Percentiles rank a stretch among this genome's conserved stretches.
phyloP scores from a whole-genome alignment of 2,888 invertebrate species.

The Pseudococcus jackbeardsleyi region DNA sequence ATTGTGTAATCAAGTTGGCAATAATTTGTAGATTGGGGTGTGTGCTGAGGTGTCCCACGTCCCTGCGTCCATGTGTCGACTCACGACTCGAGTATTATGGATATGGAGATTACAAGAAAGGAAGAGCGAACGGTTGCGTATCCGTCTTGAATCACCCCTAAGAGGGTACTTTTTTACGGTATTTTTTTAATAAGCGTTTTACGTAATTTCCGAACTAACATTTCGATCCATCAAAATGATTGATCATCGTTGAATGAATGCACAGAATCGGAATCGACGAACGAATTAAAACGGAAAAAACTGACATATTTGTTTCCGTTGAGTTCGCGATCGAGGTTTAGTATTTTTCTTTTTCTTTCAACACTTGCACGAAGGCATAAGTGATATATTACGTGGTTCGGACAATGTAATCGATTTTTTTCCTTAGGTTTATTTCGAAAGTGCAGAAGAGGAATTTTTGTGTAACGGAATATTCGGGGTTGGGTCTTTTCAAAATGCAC shows the following conservation, averaged over 20 bases:
- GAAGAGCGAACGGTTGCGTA: slow-evolving; percentile 2
- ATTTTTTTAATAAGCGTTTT: slow-evolving; percentile 65
- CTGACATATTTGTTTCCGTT: slow-evolving; percentile 61
- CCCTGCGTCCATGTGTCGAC: background rate
- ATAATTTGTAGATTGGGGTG: background rate
- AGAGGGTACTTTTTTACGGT: slow-evolving; percentile 49
- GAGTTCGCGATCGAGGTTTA: slow-evolving; percentile 45
- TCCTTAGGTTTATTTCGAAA: background rate
- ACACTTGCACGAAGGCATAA: slow-evolving; percentile 34
- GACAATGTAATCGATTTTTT: slow-evolving; percentile 47
- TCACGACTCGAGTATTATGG: background rate
- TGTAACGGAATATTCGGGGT: background rate
- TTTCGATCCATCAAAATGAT: slow-evolving; percentile 65
- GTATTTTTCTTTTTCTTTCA: slow-evolving; percentile 30
- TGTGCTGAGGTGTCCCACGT: background rate
- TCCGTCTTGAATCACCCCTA: slow-evolving; percentile 61
- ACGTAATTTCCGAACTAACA: slow-evolving; percentile 64
- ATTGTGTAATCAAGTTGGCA: slow-evolving; percentile 5
- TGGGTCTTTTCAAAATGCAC: background rate
- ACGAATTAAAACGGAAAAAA: slow-evolving; percentile 60
- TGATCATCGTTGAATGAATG: slow-evolving; percentile 65
- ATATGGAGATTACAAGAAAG: slow-evolving; percentile 31
- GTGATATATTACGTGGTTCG: slow-evolving; percentile 42
- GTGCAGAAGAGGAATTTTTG: background rate
- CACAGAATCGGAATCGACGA: slow-evolving; percentile 65